A percentile compares a stretch with the other conserved stretches of the same genome.
Conservation (phyloP, 2,888 invertebrate species). For the Seira musarum region DNA sequence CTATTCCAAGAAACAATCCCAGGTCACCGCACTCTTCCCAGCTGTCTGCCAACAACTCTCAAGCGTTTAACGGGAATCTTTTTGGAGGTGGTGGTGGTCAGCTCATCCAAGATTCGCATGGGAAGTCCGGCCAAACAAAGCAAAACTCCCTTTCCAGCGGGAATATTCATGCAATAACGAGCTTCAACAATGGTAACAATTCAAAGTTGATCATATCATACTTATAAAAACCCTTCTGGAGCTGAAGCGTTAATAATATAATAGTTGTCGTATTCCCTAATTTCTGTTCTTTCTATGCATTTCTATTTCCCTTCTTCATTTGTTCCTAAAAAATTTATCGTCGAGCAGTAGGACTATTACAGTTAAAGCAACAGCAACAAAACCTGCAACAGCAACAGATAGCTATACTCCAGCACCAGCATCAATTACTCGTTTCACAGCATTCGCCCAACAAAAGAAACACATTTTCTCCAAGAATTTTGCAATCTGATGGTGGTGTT, state of each 20-base stretch:
- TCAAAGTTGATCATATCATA: no score
- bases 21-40: constrained; percentile 64
- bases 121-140: constrained; percentile 47
- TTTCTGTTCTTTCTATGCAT: constrained; percentile 81
- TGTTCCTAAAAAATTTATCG: constrained; percentile 34
- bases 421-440: constrained; percentile 39
- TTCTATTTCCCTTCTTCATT: no score
- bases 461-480: constrained; percentile 38
- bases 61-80: constrained; percentile 51
- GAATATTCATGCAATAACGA: constrained; percentile 64
- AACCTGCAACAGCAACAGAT: constrained; percentile 38
- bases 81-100: constrained; percentile 54
- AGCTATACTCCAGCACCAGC: constrained; percentile 37
- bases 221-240: no score
- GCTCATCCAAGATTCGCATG: constrained; percentile 30
- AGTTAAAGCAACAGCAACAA: constrained; percentile 53
- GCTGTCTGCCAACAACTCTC: constrained; percentile 61
- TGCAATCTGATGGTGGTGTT: not conserved
- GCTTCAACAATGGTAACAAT: constrained; percentile 67
- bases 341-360: constrained; percentile 37
- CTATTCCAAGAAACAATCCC: constrained; percentile 68
- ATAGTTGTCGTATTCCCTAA: no score
- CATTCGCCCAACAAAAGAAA: constrained; percentile 31
- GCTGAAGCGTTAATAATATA: no score
- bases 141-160: constrained; percentile 66